Base-by-base conservation (phyloP, 2,113 vertebrate genomes). In the Ariopsis seemanni region DNA sequence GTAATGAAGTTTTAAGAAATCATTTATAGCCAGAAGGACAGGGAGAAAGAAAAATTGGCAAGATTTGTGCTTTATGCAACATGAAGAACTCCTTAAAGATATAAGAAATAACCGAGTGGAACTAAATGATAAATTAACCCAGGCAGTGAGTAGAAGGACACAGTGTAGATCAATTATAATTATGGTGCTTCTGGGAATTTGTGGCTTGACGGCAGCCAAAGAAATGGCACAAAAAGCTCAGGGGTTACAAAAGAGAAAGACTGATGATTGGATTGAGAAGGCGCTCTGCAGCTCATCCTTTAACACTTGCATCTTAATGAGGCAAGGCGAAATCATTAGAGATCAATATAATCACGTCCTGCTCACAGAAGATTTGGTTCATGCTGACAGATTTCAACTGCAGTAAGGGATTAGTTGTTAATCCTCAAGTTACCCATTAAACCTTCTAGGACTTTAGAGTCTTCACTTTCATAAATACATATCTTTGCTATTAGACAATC, bases 121-220 rank as follows among this genome's bases (percentile, higher is more conserved):
- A 87, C 72, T 88, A 84, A 74, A 67, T 58, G 69, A 75, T 72
- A 62, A 82, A 82, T 82, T 82, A 87, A 86, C 78, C 53, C 1
- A 9, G 55, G 30, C 63, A 60, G n/a, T 20, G 34, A 82, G n/a
- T 86, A 72, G 79, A 82, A 83, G 60, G 81, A 72, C 30, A 62
- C 67, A 2, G 62, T 10, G 22, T 27, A 69, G 79, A 87, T 87
- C 79, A 74, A 50, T 52, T 52, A 25, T 82, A 82, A 87, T 30
- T 74, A 71, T 55, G 12, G 79, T 30, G 52, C 67, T 71, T 83
- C 42, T 10, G 34, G 67, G 67, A 87, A 82, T 57, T 60, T 82
- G 53, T 72, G 20, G 65, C 34, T 82, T 22, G 50, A n/a, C 11
- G 48, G 60, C 75, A 42, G 60, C 17, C 48, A 42, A 89, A 79